Evolutionary conservation across 2,888 invertebrate genomes (phyloP).

Genomic region (Tipula vernalis): DNA sequence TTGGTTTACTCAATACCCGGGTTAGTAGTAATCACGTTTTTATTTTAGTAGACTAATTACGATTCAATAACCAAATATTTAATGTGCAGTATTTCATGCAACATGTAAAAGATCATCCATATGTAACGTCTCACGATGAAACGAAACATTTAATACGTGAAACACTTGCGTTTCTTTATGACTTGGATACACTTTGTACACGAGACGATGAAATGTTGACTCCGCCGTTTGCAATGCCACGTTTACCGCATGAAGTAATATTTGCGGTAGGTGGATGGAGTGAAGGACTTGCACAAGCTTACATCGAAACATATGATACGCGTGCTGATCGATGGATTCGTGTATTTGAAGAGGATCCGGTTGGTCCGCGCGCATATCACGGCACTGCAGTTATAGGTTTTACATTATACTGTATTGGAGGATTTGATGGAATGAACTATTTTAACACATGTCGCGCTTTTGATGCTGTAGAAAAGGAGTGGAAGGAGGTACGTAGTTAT

Average conservation of each 20-base stretch:
- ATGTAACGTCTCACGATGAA: slow-evolving; percentile 68
- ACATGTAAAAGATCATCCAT: slow-evolving; percentile 77
- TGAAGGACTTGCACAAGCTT: slow-evolving; percentile 41
- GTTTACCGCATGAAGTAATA: slow-evolving; percentile 79
- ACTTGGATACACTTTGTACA: slow-evolving; percentile 73
- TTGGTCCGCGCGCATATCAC: slow-evolving; percentile 82
- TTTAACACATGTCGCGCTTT: slow-evolving; percentile 81
- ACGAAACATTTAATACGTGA: slow-evolving; percentile 83
- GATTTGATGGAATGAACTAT: slow-evolving; percentile 72
- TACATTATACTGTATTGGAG: slow-evolving; percentile 81
- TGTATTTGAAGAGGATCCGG: slow-evolving; percentile 56
- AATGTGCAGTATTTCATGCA: slow-evolving; percentile 70
- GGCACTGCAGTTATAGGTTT: slow-evolving; percentile 77
- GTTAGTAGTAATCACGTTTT: slow-evolving; percentile 27
- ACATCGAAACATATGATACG: slow-evolving; percentile 81
- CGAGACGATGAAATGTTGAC: slow-evolving; percentile 64
- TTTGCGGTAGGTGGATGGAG: slow-evolving; percentile 77
- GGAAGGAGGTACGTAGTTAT: slow-evolving; percentile 53
- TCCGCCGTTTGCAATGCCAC: slow-evolving; percentile 68
- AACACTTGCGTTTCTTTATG: slow-evolving; percentile 81
- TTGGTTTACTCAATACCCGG: slow-evolving; percentile 71
- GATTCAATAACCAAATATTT: background rate
- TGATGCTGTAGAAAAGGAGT: slow-evolving; percentile 68
- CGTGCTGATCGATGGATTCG: slow-evolving; percentile 78
- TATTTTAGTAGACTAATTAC: background rate